These are phyloP conservation scores for Benitochromis conjunctus DNA, from an alignment of 2,113 vertebrate genomes.

Conservation along the genomic window DNA sequence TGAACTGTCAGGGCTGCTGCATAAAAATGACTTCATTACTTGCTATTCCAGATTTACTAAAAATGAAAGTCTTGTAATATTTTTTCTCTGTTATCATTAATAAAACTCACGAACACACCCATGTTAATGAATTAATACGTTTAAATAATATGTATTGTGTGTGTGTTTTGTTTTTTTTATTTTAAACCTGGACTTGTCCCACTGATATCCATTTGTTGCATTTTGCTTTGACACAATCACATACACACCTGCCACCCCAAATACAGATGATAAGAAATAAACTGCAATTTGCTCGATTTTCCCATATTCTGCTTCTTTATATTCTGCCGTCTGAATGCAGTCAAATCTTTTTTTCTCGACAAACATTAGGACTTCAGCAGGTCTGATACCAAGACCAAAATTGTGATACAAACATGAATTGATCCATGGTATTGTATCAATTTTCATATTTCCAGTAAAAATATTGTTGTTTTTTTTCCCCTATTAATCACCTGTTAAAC, in stretches of 20 bases:
- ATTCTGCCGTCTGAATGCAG: background rate
- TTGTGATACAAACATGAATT: background rate
- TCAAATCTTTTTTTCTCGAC: background rate
- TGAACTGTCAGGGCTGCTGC: background rate
- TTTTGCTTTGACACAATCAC: background rate
- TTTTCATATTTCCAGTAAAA: background rate
- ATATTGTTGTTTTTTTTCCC: rapidly evolving
- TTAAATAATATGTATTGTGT: background rate
- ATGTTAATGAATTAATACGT: background rate
- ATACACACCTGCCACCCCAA: background rate
- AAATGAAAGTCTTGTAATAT: background rate
- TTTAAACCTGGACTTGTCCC: background rate
- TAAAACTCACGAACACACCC: background rate
- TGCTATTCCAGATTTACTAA: background rate
- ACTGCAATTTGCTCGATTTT: background rate
- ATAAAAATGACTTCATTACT: background rate
- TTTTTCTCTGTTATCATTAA: background rate
- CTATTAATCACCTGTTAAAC: background rate
- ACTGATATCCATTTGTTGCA: background rate
- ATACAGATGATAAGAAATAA: background rate
- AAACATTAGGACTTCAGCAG: background rate
- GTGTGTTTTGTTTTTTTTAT: background rate
- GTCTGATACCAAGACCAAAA: background rate
- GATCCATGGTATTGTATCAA: background rate
- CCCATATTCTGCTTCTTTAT: background rate